Evolutionary conservation across 2,888 invertebrate genomes (phyloP), one percentile per base, ranked within the genome.

Genomic region (Leucoma salicis): DNA sequence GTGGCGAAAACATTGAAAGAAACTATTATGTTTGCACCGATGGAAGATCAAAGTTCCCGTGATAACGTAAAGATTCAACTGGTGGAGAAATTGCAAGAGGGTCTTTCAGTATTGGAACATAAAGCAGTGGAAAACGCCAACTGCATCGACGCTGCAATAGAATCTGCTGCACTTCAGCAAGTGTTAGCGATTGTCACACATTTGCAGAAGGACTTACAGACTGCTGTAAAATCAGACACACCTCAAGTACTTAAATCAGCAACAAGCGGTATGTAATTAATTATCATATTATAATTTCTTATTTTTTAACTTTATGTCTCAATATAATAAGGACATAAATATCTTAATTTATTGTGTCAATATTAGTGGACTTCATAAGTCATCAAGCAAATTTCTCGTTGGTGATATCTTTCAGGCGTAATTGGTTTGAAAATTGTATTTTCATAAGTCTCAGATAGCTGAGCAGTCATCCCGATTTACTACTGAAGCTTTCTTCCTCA

Each of bases 191-290:
- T 65, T 0, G 68, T 78, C 1, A 63, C 61, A 2, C 61, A 71
- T 50, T 62, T 83, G 32, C 70, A 77, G 50, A 65, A 73, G 16
- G 74, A 75, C 53, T 57, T 81, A 31, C 48, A 57, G 8, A 51
- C 38, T 15, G 53, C 53, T 18, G 42, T 51, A 11, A 34, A 57
- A 28, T 48, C 49, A 5, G 46, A 44, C n/a, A 4, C 45, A 5
- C 21, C 21, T 13, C 39, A 52, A 45, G 33, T 57, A 14, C 14
- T 46, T 0, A 44, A 48, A 33, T 27, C 42, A 5, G 35, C 43
- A 29, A 40, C 46, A 21, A 36, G 33, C 35, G 60, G 68, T 63
- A 39, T 14, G 40, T 21, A 3, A 13, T 21, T n/a, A n/a, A n/a
- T n/a, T n/a, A n/a, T n/a, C n/a, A n/a, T n/a, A n/a, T n/a, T n/a